phyloP scores from a whole-genome alignment of 2,113 vertebrate species.

The Cepphus grylle region DNA sequence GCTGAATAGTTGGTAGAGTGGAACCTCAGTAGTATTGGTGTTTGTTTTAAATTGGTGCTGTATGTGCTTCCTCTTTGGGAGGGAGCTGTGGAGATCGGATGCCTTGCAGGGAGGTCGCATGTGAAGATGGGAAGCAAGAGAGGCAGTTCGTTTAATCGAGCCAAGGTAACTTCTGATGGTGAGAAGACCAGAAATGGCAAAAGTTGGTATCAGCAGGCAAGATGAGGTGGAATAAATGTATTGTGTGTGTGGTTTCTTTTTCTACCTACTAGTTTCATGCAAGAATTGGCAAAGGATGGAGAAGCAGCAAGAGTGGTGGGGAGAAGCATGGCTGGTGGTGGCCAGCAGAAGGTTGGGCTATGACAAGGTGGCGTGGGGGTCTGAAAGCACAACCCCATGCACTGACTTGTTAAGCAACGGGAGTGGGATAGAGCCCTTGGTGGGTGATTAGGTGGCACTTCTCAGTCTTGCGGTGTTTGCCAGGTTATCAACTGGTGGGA shows the following conservation, averaged over 20 bases:
- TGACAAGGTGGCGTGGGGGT: too few relatives aligned
- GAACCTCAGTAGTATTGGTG: not conserved
- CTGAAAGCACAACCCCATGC: fast-evolving
- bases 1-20: fast-evolving
- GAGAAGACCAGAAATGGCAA: not conserved
- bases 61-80: fast-evolving
- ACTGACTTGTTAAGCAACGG: not conserved
- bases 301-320: not conserved
- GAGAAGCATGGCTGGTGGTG: not conserved
- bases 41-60: not conserved
- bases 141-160: not conserved
- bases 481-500: not conserved
- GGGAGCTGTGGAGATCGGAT: not conserved
- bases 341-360: not conserved
- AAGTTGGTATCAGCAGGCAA: not conserved
- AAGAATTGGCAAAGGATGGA: not conserved
- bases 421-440: not conserved
- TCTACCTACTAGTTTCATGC: too few relatives aligned
- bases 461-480: not conserved
- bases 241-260: not conserved
- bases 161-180: not conserved
- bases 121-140: too few relatives aligned
- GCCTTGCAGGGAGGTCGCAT: fast-evolving
- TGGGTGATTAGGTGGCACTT: not conserved
- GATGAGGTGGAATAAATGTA: not conserved